A percentile compares a stretch with the other conserved stretches of the same genome.
Conservation (phyloP, 1,140 invertebrate species). For the Anoplophora glabripennis region DNA sequence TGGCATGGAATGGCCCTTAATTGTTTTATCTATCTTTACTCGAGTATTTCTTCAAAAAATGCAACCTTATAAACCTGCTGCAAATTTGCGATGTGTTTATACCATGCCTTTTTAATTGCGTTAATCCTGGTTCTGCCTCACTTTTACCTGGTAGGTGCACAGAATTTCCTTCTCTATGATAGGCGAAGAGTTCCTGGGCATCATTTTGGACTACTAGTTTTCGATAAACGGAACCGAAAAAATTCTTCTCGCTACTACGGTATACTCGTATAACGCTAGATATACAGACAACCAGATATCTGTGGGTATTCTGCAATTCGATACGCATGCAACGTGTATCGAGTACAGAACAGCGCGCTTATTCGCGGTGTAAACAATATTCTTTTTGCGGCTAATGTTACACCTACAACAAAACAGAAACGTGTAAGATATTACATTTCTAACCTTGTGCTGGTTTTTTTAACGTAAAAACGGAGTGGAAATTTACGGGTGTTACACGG, state of each 20-base stretch:
- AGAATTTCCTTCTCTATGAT: conserved; percentile 45
- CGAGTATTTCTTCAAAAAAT: background rate
- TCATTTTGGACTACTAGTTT: conserved; percentile 35
- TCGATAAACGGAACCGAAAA: too few species aligned
- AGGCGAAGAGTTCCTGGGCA: conserved; percentile 46
- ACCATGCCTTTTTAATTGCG: background rate
- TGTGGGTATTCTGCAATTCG: too few species aligned
- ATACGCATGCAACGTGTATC: too few species aligned
- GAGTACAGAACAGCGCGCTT: too few species aligned
- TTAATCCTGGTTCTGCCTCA: conserved; percentile 2
- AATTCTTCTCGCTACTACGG: too few species aligned
- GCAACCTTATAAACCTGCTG: background rate
- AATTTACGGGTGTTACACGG: too few species aligned
- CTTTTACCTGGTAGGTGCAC: conserved; percentile 45
- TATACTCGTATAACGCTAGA: too few species aligned
- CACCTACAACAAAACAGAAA: conserved; percentile 7
- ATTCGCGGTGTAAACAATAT: too few species aligned
- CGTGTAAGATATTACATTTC: conserved; percentile 7
- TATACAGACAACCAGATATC: too few species aligned
- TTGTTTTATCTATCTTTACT: too few species aligned
- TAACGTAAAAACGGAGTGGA: background rate
- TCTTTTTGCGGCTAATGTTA: background rate
- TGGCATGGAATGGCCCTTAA: too few species aligned
- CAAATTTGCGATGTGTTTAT: background rate
- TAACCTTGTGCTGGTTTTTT: conserved; percentile 12